A percentile compares a stretch with the other conserved stretches of the same genome.
These are phyloP conservation scores for Neotoxoptera formosana DNA, from an alignment of 1,140 invertebrate species.

Conservation along the genomic window DNA sequence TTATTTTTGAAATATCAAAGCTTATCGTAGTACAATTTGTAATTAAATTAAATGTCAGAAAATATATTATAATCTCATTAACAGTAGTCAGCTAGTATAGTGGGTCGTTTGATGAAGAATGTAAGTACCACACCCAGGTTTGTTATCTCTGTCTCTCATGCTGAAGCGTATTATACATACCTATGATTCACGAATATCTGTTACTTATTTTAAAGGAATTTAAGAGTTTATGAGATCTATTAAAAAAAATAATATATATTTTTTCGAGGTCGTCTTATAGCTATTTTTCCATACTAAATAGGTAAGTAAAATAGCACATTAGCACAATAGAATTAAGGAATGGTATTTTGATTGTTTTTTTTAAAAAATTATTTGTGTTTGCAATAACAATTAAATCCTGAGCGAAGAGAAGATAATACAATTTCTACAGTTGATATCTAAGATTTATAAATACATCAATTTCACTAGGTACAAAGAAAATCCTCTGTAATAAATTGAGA, in stretches of 20 bases:
- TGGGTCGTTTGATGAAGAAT: not conserved
- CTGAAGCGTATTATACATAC: not conserved
- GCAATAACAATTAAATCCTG: not conserved
- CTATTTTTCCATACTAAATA: not conserved
- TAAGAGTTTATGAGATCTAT: not conserved
- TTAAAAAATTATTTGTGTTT: not conserved
- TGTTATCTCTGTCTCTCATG: not conserved
- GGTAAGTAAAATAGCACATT: not conserved
- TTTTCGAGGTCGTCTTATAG: not conserved
- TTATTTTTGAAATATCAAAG: not conserved
- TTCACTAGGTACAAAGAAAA: not conserved
- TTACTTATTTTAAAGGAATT: too few relatives aligned
- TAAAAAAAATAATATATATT: not conserved
- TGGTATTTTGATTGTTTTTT: not conserved
- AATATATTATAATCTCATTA: conserved; percentile 4
- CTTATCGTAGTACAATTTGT: not conserved
- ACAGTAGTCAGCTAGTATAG: not conserved
- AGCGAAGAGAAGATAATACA: not conserved
- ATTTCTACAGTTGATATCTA: not conserved
- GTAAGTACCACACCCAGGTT: not conserved
- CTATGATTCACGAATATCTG: not conserved
- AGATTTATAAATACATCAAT: not conserved
- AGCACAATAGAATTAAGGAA: not conserved
- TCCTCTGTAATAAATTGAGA: not conserved
- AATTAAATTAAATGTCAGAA: not conserved